Evolutionary conservation across 53 echinoderm and acorn worm species (phyloP).

Genomic region (Henricia sp.): DNA sequence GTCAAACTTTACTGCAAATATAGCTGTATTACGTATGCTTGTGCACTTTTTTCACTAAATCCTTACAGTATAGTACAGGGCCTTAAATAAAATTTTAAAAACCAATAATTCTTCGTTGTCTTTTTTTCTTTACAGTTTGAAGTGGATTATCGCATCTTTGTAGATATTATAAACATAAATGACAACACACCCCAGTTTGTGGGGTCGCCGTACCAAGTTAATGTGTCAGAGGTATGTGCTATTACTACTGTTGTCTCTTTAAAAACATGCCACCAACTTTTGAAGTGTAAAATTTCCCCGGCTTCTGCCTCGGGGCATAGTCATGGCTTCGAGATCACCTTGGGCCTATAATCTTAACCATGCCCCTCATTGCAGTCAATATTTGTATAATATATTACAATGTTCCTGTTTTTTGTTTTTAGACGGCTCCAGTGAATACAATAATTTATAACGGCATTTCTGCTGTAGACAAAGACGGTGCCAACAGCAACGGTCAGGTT

Average conservation of each 20-base stretch:
- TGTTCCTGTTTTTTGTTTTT: conserved; percentile 14
- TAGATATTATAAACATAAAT: conserved; percentile 66
- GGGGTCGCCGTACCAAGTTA: conserved; percentile 61
- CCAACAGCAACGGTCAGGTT: conserved; percentile 71
- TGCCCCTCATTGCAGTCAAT: too few species aligned
- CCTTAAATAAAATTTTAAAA: too few species aligned
- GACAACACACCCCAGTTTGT: conserved; percentile 71
- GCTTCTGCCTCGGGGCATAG: not conserved
- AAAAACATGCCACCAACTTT: too few species aligned
- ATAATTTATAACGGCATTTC: conserved; percentile 65
- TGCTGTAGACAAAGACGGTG: conserved; percentile 76
- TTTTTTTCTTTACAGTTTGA: not conserved
- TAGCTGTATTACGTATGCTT: too few species aligned
- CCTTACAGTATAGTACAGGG: too few species aligned
- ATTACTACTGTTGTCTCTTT: too few species aligned
- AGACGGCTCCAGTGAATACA: conserved; percentile 65
- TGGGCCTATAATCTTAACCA: too few species aligned
- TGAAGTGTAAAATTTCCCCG: not conserved
- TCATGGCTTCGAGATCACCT: not conserved
- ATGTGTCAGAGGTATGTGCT: conserved; percentile 77
- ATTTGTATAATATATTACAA: not conserved
- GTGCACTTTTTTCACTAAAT: too few species aligned
- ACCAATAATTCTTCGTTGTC: not conserved
- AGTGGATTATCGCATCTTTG: conserved; percentile 13
- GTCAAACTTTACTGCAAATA: too few species aligned